These are phyloP conservation scores for Theretra japonica DNA, from an alignment of 2,888 invertebrate genomes.

Conservation along the genomic window DNA sequence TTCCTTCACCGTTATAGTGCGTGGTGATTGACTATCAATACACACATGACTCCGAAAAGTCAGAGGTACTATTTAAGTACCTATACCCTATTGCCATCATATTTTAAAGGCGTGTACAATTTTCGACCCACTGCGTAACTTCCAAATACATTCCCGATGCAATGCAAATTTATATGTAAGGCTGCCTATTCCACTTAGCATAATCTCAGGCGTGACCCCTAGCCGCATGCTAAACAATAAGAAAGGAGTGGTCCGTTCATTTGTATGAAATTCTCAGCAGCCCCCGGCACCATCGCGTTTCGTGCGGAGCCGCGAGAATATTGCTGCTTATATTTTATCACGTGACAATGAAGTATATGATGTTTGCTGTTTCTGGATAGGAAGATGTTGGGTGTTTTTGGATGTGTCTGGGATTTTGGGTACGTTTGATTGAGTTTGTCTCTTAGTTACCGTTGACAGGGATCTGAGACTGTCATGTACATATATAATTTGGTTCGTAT, in stretches of 20 bases:
- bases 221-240: slow-evolving; percentile 41
- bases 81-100: too few relatives aligned
- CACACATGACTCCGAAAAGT: too few relatives aligned
- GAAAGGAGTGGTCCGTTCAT: slow-evolving; percentile 37
- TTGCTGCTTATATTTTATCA: background rate
- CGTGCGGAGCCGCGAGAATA: background rate
- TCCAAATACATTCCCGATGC: background rate
- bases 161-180: slow-evolving; percentile 36
- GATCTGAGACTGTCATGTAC: too few relatives aligned
- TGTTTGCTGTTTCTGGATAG: background rate
- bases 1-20: too few relatives aligned
- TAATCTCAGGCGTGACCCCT: slow-evolving; percentile 40
- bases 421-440: too few relatives aligned
- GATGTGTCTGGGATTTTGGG: too few relatives aligned
- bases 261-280: slow-evolving; percentile 35
- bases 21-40: too few relatives aligned
- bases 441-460: too few relatives aligned
- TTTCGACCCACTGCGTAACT: background rate
- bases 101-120: too few relatives aligned
- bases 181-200: slow-evolving; percentile 38
- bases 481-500: too few relatives aligned
- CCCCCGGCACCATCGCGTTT: background rate
- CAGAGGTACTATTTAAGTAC: too few relatives aligned
- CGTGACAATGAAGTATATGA: background rate
- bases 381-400: too few relatives aligned